Conservation (phyloP, 1,140 invertebrate genomes). For the Cryptotermes secundus region DNA sequence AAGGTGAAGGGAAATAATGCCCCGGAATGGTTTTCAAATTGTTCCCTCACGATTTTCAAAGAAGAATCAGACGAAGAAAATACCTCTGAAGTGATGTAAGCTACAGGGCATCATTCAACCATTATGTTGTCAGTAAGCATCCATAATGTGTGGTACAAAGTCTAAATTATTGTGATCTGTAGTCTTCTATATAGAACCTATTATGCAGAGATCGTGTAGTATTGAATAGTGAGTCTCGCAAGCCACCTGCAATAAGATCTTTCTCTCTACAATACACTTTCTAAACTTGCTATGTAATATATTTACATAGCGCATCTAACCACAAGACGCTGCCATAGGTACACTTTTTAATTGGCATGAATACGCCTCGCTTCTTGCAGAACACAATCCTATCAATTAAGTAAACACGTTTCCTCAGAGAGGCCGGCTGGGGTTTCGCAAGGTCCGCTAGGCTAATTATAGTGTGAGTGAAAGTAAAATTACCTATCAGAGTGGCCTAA, state of each 20-base stretch:
- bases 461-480: too few relatives aligned
- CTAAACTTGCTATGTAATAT: neutral
- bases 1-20: neutral
- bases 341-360: too few relatives aligned
- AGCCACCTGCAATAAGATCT: neutral
- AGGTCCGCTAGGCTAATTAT: too few relatives aligned
- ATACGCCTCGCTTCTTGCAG: too few relatives aligned
- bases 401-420: too few relatives aligned
- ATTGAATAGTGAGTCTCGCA: too few relatives aligned
- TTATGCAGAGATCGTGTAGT: neutral
- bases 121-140: slow-evolving; percentile 1
- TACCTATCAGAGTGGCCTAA: too few relatives aligned
- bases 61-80: neutral
- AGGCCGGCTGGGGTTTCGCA: too few relatives aligned
- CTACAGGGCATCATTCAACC: neutral
- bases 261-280: neutral
- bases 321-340: neutral
- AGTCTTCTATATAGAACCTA: neutral
- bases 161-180: neutral
- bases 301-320: neutral
- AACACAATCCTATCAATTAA: too few relatives aligned
- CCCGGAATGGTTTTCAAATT: neutral
- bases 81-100: neutral
- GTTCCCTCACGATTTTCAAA: neutral
- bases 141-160: neutral